A percentile compares a stretch with the other conserved stretches of the same genome.
Evolutionary conservation across 2,797 vertebrate genomes (phyloP).

Genomic region (Melanotaenia nigrans): DNA sequence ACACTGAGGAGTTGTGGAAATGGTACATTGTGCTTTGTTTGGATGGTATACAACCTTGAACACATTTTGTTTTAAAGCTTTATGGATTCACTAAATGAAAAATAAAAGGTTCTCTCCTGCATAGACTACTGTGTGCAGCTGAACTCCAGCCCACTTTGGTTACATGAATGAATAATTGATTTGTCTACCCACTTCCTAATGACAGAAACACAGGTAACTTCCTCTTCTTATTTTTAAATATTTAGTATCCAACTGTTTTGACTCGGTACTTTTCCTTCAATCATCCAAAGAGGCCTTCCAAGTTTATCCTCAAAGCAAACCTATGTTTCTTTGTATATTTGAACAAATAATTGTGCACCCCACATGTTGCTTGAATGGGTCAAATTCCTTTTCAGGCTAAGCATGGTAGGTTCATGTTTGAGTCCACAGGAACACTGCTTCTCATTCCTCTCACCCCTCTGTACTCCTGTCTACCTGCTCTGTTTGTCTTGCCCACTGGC

Average conservation of each 20-base stretch:
- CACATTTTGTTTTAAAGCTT: conserved; percentile 1
- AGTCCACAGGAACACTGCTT: too few species aligned
- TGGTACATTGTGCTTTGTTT: not conserved
- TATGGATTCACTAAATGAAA: conserved; percentile 16
- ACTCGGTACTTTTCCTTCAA: conserved; percentile 28
- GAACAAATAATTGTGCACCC: not conserved
- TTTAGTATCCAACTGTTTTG: conserved; percentile 75
- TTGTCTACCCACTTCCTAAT: conserved; percentile 78
- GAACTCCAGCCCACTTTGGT: conserved; percentile 71
- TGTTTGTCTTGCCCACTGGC: conserved; percentile 33
- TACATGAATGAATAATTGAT: conserved; percentile 89
- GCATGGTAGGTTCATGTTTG: not conserved
- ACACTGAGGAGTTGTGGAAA: conserved; percentile 31
- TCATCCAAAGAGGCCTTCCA: conserved; percentile 3
- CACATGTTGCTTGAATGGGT: conserved; percentile 16
- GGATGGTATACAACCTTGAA: not conserved
- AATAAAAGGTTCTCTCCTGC: conserved; percentile 22
- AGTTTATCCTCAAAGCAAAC: conserved; percentile 3
- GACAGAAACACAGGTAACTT: conserved; percentile 80
- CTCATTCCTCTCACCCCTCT: too few species aligned
- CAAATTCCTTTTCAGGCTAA: conserved; percentile 33
- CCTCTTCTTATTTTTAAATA: conserved; percentile 86
- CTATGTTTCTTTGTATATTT: not conserved
- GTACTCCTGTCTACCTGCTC: conserved; percentile 20
- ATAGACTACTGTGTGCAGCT: conserved; percentile 40